Conservation (phyloP, 2,888 invertebrate species). For the Sinhomidia bicolor region DNA sequence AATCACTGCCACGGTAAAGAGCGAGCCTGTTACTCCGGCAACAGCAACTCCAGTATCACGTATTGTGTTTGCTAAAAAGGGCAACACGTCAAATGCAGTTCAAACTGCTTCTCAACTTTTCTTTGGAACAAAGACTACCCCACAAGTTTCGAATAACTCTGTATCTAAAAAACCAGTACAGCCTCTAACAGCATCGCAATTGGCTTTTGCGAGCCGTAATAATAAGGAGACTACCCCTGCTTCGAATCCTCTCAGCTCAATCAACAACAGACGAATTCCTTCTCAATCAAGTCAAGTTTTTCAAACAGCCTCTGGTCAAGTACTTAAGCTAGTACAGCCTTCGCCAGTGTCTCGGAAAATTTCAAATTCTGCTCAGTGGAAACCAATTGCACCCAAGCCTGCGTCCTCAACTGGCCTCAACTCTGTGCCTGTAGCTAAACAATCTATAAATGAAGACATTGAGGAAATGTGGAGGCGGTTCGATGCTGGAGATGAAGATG, state of each 20-base stretch:
- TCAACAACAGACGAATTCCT: background rate
- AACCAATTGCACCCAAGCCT: slow-evolving; percentile 34
- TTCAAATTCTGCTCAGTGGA: background rate
- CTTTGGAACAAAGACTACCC: background rate
- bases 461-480: slow-evolving; percentile 58
- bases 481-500: slow-evolving; percentile 54
- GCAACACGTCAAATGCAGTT: background rate
- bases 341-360: background rate
- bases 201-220: background rate
- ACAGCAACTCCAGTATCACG: slow-evolving; percentile 37
- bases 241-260: background rate
- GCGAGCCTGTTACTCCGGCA: background rate
- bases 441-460: background rate
- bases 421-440: background rate
- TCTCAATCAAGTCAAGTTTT: slow-evolving; percentile 12
- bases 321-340: slow-evolving; percentile 44
- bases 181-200: slow-evolving; percentile 29
- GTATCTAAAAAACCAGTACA: no score
- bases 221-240: background rate
- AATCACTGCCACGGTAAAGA: background rate
- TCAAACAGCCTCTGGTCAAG: slow-evolving; percentile 52
- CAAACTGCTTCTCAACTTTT: slow-evolving; percentile 55
- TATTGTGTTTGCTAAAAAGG: slow-evolving; percentile 52
- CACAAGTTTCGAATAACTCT: background rate
- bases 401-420: background rate